These are phyloP conservation scores for Sternotherus odoratus DNA, from an alignment of 2,797 vertebrate species.

Conservation along the genomic window DNA sequence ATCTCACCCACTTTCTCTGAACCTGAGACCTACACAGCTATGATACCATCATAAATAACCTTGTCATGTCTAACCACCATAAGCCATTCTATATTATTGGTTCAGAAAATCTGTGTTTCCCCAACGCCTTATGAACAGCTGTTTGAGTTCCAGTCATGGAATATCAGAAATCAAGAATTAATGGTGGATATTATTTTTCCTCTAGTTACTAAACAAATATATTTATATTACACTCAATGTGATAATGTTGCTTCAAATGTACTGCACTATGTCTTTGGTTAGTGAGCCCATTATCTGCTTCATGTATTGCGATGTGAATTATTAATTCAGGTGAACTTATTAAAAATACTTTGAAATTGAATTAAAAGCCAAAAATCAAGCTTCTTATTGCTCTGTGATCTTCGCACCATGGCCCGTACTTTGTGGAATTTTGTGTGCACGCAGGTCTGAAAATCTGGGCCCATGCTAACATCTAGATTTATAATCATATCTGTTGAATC, in stretches of 20 bases:
- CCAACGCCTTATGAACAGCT: rapidly evolving
- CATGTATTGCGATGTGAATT: neutral
- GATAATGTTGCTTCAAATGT: neutral
- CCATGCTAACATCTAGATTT: neutral
- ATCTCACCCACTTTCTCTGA: no score
- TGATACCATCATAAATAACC: neutral
- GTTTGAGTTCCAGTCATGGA: neutral
- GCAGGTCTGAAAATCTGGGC: neutral
- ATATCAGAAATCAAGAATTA: neutral
- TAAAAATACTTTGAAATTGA: neutral
- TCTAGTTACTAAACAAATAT: neutral
- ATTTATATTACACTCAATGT: neutral
- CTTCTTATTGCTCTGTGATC: neutral
- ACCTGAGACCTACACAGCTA: neutral
- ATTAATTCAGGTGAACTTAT: neutral
- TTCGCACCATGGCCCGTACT: neutral
- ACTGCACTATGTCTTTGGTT: neutral
- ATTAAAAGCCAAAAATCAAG: neutral
- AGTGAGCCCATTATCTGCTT: neutral
- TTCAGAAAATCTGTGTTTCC: neutral
- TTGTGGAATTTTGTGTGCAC: neutral
- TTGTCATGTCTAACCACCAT: neutral
- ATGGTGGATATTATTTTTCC: neutral
- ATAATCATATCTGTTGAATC: neutral
- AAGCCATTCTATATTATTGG: neutral